Conservation (phyloP, 37 sponge, comb jelly and placozoan genomes). For the Hormiphora californensis region DNA sequence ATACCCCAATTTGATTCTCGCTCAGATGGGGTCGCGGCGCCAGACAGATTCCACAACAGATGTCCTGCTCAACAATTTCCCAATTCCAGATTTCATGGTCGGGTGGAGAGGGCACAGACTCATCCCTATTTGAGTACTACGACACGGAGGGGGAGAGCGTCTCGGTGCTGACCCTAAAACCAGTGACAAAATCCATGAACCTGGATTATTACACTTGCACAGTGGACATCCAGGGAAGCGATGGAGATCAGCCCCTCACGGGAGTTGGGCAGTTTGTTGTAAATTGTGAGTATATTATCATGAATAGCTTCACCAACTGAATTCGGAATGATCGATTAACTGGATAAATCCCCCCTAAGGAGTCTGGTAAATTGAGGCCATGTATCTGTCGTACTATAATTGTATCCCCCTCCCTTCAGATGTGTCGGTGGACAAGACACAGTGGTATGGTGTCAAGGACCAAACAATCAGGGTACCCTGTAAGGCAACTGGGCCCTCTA, state of each 20-base stretch:
- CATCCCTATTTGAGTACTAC: neutral
- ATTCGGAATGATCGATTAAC: too few relatives aligned
- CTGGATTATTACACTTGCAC: neutral
- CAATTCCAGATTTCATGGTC: neutral
- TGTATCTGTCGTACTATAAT: neutral
- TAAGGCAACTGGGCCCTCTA: too few relatives aligned
- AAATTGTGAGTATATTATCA: neutral
- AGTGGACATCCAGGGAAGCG: slow-evolving; percentile 2
- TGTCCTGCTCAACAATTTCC: too few relatives aligned
- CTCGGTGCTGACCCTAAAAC: neutral
- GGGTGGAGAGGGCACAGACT: neutral
- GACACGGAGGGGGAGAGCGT: neutral
- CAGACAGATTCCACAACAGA: too few relatives aligned
- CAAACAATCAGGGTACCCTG: neutral
- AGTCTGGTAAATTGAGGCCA: too few relatives aligned
- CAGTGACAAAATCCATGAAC: neutral
- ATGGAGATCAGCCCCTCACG: neutral
- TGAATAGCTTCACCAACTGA: too few relatives aligned
- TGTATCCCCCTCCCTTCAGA: neutral
- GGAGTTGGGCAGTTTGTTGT: neutral
- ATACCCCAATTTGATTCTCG: too few relatives aligned
- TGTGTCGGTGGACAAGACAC: neutral
- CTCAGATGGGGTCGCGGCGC: too few relatives aligned
- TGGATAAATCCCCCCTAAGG: too few relatives aligned
- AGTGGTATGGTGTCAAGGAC: neutral